Base-by-base conservation (phyloP, 2,888 invertebrate genomes). In the Spisula solida region DNA sequence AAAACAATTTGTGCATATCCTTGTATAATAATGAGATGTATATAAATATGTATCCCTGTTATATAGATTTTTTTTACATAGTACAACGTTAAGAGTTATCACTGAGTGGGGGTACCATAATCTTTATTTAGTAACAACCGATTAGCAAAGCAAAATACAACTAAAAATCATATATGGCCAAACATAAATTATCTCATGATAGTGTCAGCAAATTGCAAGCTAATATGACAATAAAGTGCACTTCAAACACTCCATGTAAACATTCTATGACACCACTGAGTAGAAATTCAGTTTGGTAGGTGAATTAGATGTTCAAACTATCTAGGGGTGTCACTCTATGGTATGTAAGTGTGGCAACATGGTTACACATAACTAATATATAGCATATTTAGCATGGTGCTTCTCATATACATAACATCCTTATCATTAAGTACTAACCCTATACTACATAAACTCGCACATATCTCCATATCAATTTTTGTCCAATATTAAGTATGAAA, bases 1-100 rank as follows among this genome's bases (percentile, higher is more conserved):
- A 0, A 56, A 81, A 81, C 60, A 34, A 2, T 56, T 34, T 81
- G 81, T 81, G 81, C 81, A 81, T 31, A 60, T 81, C 81, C 34
- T 56, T 81, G 0, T 56, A 55, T 41, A 2, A 81, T 16, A 60
- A 81, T 56, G 34, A 81, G 31, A 60, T 81, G 20, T 47, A 82
- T 5, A 82, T 82, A 82, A 82, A 82, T 82, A 82, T 82, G n/a
- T 41, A 41, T 66, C 66, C 82, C 82, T 66, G 66, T 82, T 34
- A 82, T 82, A 82, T 66, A 82, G n/a, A n/a, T n/a, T n/a, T n/a
- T n/a, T n/a, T 41, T 41, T 41, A 75, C 12, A 75, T 75, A 75
- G 29, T 2, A 56, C 66, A 66, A 82, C 25, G 60, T n/a, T 41
- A n/a, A 51, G 20, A 82, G 2, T 41, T 41, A 82, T 82, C 82